phyloP scores from a whole-genome alignment of 1,140 invertebrate species.

The Hypsibius dujardini region DNA sequence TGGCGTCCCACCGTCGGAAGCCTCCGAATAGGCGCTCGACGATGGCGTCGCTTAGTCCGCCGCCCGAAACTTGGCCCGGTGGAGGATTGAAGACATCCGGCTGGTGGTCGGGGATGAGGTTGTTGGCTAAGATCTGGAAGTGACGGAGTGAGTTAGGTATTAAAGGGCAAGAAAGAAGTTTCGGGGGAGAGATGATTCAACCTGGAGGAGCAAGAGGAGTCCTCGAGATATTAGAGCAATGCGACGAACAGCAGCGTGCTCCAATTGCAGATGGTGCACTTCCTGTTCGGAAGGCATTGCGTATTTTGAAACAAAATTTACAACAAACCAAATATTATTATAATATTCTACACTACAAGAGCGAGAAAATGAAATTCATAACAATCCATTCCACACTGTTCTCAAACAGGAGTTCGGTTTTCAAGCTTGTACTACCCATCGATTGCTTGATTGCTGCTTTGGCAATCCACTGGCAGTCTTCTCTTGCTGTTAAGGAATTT shows the following conservation, averaged over 20 bases:
- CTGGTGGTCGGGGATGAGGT: conserved; percentile 54
- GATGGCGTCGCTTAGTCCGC: conserved; percentile 38
- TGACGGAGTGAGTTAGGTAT: conserved; percentile 22
- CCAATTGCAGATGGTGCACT: background rate
- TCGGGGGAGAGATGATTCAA: background rate
- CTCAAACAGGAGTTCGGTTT: too few relatives aligned
- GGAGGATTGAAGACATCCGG: conserved; percentile 51
- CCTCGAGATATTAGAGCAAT: background rate
- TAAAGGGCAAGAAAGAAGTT: background rate
- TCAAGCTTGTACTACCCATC: too few relatives aligned
- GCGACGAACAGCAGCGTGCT: background rate
- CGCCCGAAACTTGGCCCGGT: conserved; percentile 30
- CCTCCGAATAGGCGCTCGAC: conserved; percentile 49
- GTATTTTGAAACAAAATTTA: background rate
- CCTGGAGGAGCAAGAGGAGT: background rate
- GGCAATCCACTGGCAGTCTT: too few relatives aligned
- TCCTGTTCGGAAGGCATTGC: background rate
- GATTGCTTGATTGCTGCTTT: too few relatives aligned
- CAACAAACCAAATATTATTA: too few relatives aligned
- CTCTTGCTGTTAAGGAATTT: too few relatives aligned
- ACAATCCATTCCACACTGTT: too few relatives aligned
- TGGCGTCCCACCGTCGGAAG: conserved; percentile 71
- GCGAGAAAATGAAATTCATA: too few relatives aligned
- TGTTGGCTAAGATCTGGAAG: conserved; percentile 50
- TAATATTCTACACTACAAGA: too few relatives aligned